These are phyloP conservation scores for Aphodius granarius DNA, from an alignment of 2,888 invertebrate genomes.

Conservation along the genomic window DNA sequence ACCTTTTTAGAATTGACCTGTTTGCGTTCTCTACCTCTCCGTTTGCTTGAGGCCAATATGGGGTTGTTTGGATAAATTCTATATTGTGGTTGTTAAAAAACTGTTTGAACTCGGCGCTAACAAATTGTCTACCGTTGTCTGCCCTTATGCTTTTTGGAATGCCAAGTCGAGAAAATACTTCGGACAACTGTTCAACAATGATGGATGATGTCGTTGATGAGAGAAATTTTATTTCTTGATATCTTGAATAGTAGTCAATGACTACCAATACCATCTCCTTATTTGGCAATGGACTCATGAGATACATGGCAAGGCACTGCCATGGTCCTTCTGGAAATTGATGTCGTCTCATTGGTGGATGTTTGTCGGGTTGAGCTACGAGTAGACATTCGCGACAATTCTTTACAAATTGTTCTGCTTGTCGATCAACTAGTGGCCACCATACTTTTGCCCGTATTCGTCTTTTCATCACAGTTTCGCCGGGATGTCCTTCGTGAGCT, in stretches of 20 bases:
- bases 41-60: slow-evolving; percentile 33
- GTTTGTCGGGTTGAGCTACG: no score
- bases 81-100: slow-evolving; percentile 26
- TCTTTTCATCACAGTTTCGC: slow-evolving; percentile 35
- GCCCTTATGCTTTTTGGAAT: slow-evolving; percentile 27
- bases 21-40: slow-evolving; percentile 38
- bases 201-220: slow-evolving; percentile 21
- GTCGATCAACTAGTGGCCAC: slow-evolving; percentile 33
- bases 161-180: slow-evolving; percentile 28
- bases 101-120: slow-evolving; percentile 29
- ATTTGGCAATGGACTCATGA: slow-evolving; percentile 35
- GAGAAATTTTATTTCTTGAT: slow-evolving; percentile 26
- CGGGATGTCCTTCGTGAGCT: slow-evolving; percentile 37
- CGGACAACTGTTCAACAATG: neutral
- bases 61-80: slow-evolving; percentile 25
- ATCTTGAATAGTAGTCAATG: slow-evolving; percentile 28
- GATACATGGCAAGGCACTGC: slow-evolving; percentile 31
- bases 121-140: slow-evolving; percentile 31
- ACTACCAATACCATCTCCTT: slow-evolving; percentile 16
- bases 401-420: slow-evolving; percentile 19
- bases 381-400: slow-evolving; percentile 9
- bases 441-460: slow-evolving; percentile 34
- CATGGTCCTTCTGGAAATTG: neutral
- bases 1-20: slow-evolving; percentile 17
- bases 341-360: no score